Evolutionary conservation across 2,888 invertebrate species (phyloP), one percentile per base, ranked within the genome.

Genomic region (Hemistola chrysoprasaria): DNA sequence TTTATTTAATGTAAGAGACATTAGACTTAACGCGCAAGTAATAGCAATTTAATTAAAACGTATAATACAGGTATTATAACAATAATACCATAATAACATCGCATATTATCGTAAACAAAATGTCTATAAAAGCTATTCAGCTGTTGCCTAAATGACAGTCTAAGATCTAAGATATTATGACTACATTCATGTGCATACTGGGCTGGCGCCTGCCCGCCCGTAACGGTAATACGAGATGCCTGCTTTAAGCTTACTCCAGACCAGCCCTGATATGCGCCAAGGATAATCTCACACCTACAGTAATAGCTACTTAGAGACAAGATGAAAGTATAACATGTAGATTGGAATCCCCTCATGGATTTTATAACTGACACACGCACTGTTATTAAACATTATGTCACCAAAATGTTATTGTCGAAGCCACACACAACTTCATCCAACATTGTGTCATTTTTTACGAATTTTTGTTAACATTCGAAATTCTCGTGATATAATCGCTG

Each of bases 151-250:
- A 8, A 23, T 22, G 26, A 21, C 16, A 23, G 61, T n/a, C n/a
- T n/a, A n/a, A n/a, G n/a, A n/a, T n/a, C n/a, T n/a, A n/a, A n/a
- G 50, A 58, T 48, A 46, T 52, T 56, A 62, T 58, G 53, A 59
- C 57, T 53, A 56, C 59, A 60, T 59, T 50, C 55, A 50, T 53
- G 51, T 42, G 47, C 51, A 30, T 47, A 40, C 59, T 53, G 41
- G 59, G 62, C 57, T 71, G 83, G 86, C 85, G 86, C 84, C 84
- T 67, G 59, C 61, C 63, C 55, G 75, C 58, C 65, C 70, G 67
- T 86, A 87, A 86, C 86, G 87, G 87, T 86, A 87, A 84, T 79
- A 81, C 86, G 68, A 85, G 57, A 68, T 81, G 75, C 78, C 79
- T 77, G 71, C 72, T 71, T 71, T 70, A 70, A 70, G 72, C 72